These are phyloP conservation scores for Eupithecia centaureata DNA, from an alignment of 2,888 invertebrate genomes.

Conservation along the genomic window DNA sequence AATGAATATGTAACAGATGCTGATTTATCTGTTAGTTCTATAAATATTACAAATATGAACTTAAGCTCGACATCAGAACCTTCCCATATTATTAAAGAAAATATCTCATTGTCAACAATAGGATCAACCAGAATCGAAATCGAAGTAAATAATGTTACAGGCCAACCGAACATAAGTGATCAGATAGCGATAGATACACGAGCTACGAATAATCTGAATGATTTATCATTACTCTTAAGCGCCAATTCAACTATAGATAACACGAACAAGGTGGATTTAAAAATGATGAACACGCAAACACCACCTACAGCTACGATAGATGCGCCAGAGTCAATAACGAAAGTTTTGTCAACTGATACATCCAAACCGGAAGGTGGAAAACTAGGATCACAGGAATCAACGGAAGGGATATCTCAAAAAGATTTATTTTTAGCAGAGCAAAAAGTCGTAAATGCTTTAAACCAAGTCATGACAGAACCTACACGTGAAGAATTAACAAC, in stretches of 20 bases:
- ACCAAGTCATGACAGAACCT: conserved; percentile 40
- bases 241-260: not conserved
- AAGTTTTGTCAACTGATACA: no score
- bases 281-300: not conserved
- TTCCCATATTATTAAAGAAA: not conserved
- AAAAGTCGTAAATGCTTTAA: not conserved
- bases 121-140: not conserved
- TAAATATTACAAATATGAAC: not conserved
- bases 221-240: not conserved
- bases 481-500: conserved; percentile 58
- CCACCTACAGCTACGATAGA: not conserved
- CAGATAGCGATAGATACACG: conserved; percentile 24
- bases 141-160: not conserved
- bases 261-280: not conserved
- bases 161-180: conserved; percentile 9
- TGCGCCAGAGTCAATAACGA: not conserved
- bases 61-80: not conserved
- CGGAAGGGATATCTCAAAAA: not conserved
- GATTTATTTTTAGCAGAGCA: not conserved
- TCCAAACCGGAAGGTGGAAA: not conserved
- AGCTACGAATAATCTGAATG: not conserved
- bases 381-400: not conserved
- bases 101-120: not conserved
- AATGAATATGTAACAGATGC: not conserved
- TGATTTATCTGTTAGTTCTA: not conserved